Evolutionary conservation across 2,797 vertebrate genomes (phyloP), one percentile per base, ranked within the genome.

Genomic region (Lithobates sylvaticus): DNA sequence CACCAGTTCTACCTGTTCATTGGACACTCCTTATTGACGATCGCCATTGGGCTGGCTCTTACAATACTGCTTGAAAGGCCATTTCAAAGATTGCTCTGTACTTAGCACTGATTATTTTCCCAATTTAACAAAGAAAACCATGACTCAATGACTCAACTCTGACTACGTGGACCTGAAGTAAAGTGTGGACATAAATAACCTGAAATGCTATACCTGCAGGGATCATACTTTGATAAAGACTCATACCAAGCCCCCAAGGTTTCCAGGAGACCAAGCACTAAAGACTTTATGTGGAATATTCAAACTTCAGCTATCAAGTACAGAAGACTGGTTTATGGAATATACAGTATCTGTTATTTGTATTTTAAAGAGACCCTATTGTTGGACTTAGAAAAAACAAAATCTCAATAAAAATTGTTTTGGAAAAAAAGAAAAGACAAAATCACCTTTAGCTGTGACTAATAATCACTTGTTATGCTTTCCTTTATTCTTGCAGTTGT

Each of bases 1-100:
- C 54, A 77, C 27, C 75, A 97, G 96, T 92, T 97, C 89, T 97
- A 95, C 87, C 90, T 97, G 85, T 97, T 97, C 90, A 84, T 94
- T 0, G 96, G 96, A 80, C 94, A 96, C 88, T 88, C 94, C 65
- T 82, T 93, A 69, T 86, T 96, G 89, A 95, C 96, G 0, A 34
- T 96, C 68, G 16, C 88, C 84, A 61, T 88, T 7, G 93, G 94
- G 77, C 93, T 94, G 39, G 83, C 92, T 36, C 90, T 97, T 54
- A 96, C 92, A 0, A 89, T 96, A 77, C 90, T 95, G 86, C 78
- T 97, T 16, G 96, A 97, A 92, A 96, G 92, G 77, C 96, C 96
- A 0, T 95, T 93, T 89, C 88, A 94, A 78, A 90, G 93, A 27
- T 87, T 87, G 69, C 54, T 61, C 18, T 61, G 54, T 61, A 61